Conservation (phyloP, 2,113 vertebrate genomes). For the Hyaena hyaena region DNA sequence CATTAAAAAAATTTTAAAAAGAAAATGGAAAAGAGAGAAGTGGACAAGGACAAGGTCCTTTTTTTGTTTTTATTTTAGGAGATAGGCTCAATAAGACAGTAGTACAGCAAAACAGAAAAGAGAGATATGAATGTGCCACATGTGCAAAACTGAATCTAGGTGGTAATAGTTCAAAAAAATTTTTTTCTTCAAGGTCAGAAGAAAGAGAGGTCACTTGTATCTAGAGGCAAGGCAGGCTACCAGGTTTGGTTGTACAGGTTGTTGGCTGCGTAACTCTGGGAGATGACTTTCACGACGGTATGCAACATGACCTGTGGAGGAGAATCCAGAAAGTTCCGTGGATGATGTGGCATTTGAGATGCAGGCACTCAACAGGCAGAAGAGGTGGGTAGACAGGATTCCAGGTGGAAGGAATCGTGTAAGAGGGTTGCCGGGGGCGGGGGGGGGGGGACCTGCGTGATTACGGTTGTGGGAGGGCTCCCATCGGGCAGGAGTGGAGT, state of each 20-base stretch:
- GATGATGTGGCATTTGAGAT: background rate
- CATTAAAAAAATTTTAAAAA: too few relatives aligned
- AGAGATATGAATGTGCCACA: background rate
- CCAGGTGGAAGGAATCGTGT: background rate
- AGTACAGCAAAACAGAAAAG: background rate
- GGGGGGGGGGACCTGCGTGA: background rate
- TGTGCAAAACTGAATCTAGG: background rate
- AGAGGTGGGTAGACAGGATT: background rate
- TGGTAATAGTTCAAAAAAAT: background rate
- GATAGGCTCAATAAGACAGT: background rate
- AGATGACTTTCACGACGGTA: background rate
- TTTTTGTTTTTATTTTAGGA: background rate
- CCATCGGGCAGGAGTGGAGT: background rate
- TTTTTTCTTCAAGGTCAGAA: background rate
- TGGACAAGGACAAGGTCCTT: background rate
- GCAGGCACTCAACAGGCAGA: background rate
- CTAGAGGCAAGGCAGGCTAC: background rate
- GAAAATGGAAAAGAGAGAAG: background rate
- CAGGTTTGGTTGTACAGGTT: background rate
- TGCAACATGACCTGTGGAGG: background rate
- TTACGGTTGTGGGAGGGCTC: background rate
- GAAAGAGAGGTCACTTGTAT: background rate
- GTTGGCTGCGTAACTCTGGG: background rate
- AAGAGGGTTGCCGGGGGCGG: background rate
- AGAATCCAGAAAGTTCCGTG: background rate